Percentiles rank a stretch among this genome's conserved stretches.
phyloP scores from a whole-genome alignment of 2,113 vertebrate genomes.

The Petroica traversi region DNA sequence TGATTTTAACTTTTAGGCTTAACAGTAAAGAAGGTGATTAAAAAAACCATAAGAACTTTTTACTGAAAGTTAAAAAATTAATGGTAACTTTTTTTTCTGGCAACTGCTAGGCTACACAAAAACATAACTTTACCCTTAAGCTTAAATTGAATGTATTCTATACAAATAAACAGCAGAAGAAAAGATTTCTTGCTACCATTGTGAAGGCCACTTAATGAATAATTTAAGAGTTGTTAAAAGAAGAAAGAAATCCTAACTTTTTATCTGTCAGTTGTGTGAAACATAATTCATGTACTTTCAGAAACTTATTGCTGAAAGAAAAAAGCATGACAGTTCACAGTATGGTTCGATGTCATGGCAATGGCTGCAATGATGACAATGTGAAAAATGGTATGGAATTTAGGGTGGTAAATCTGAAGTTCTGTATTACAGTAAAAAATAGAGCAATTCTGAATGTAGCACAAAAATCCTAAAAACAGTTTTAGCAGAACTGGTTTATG shows the following conservation, averaged over 20 bases:
- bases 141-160: neutral
- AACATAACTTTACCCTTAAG: neutral
- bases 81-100: neutral
- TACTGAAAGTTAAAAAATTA: neutral
- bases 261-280: neutral
- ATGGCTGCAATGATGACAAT: neutral
- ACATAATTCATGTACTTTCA: neutral
- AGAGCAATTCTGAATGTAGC: neutral
- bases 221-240: neutral
- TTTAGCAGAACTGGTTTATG: neutral
- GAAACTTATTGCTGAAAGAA: neutral
- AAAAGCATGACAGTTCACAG: neutral
- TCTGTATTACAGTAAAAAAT: neutral
- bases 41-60: neutral
- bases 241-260: neutral
- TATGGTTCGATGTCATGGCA: neutral
- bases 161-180: neutral
- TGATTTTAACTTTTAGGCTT: neutral
- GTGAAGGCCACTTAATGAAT: neutral
- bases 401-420: neutral
- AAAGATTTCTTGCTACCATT: neutral
- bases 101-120: neutral
- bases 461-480: neutral
- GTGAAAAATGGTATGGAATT: neutral
- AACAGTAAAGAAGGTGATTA: neutral